Evolutionary conservation across 2,113 vertebrate genomes (phyloP).

Genomic region (Rhadina sibilatrix): DNA sequence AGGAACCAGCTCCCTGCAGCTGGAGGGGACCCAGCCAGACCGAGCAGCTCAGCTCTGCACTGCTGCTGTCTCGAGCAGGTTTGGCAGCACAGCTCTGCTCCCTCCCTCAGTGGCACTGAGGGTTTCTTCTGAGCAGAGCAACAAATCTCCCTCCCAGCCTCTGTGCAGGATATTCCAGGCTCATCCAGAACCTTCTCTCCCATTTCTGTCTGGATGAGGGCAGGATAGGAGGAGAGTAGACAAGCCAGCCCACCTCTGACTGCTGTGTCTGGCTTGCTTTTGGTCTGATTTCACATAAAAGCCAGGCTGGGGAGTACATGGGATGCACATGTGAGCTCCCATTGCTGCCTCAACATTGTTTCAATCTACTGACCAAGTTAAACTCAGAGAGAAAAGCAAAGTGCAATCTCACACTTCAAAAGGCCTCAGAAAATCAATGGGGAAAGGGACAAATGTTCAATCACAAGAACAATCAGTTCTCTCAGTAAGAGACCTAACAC

Average conservation of each 20-base stretch:
- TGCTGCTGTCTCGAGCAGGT: neutral
- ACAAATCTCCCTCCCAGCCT: neutral
- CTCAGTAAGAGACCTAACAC: neutral
- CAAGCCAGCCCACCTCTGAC: neutral
- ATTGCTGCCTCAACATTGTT: neutral
- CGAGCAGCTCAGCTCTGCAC: neutral
- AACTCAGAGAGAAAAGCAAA: neutral
- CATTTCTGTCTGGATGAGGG: neutral
- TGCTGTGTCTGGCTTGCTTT: neutral
- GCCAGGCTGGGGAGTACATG: neutral
- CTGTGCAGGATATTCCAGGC: neutral
- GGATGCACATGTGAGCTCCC: neutral
- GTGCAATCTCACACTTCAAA: neutral
- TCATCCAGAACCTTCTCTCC: neutral
- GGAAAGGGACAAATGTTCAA: neutral
- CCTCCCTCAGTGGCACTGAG: accelerated
- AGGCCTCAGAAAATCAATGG: neutral
- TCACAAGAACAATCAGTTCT: neutral
- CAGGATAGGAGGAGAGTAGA: neutral
- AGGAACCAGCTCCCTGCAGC: neutral
- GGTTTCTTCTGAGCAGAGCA: neutral
- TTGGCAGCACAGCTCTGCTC: neutral
- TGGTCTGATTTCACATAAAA: neutral
- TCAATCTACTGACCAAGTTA: neutral
- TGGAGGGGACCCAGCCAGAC: neutral